Evolutionary conservation across 2,113 vertebrate species (phyloP), one percentile per base, ranked within the genome.

Genomic region (Astur gentilis): DNA sequence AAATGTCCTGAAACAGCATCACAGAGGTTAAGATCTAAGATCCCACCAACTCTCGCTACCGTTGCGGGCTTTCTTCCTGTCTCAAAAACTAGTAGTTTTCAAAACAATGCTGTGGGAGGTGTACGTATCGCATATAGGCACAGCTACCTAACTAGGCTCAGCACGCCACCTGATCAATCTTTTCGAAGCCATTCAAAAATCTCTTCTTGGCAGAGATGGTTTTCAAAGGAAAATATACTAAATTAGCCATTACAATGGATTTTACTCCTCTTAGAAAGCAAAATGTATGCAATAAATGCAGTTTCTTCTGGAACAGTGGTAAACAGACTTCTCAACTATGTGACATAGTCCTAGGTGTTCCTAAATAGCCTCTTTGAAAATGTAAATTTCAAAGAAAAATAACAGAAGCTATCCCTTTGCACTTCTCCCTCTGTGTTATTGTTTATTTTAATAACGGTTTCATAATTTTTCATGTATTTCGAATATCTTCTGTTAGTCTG

Each of bases 121-220:
- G 45, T n/a, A 45, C 2, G 2, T 50, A 20, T 5, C 2, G 0
- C 22, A 9, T 32, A 17, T 3, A 73, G 55, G 45, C 66, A 70
- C 14, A 45, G 50, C 29, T 52, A 45, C 19, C 19, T 15, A 18
- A 14, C 60, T 15, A 32, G 47, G 50, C 31, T 71, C 31, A 57
- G 18, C 8, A 34, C 4, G 4, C 15, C 25, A 13, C 21, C 8
- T 50, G 52, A 26, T 29, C 49, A 60, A 22, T 11, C 11, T 62
- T 38, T 31, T 23, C 4, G 2, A 78, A 69, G 11, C 5, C 11
- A 14, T 55, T 55, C 4, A 2, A 60, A 79, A 62, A 38, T 7
- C 10, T 11, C 8, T 4, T 73, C 45, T 75, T 25, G 14, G 11
- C 36, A 87, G 47, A 65, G 34, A 13, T 5, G 31, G 25, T 23